Evolutionary conservation across 2,797 vertebrate genomes (phyloP).

Genomic region (Australoheros facetus): DNA sequence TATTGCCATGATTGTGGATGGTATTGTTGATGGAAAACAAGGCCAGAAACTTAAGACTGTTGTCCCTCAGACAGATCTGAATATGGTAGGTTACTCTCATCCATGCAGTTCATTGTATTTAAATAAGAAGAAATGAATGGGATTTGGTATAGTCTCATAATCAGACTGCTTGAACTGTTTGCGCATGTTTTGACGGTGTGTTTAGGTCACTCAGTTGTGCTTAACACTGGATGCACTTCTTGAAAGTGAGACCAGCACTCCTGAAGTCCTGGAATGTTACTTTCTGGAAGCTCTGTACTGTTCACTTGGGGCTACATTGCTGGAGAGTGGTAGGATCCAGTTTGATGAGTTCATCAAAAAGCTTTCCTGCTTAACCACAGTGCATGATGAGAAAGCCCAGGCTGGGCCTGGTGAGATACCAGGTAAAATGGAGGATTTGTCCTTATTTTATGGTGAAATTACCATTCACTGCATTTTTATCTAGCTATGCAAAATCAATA

Average conservation of each 20-base stretch:
- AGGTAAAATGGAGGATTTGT: conserved; percentile 74
- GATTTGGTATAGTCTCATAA: background rate
- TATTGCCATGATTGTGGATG: conserved; percentile 90
- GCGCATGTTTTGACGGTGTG: conserved; percentile 7
- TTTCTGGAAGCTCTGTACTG: conserved; percentile 94
- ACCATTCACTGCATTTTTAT: background rate
- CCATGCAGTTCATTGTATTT: background rate
- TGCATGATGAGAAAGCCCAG: conserved; percentile 73
- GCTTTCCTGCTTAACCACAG: conserved; percentile 80
- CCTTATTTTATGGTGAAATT: background rate
- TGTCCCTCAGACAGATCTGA: conserved; percentile 93
- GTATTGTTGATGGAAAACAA: conserved; percentile 87
- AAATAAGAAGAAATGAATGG: background rate
- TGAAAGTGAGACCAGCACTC: conserved; percentile 71
- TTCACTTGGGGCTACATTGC: conserved; percentile 89
- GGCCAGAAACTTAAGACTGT: conserved; percentile 88
- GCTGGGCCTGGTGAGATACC: conserved; percentile 90
- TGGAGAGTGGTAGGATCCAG: conserved; percentile 81
- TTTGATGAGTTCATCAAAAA: conserved; percentile 91
- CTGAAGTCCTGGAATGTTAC: conserved; percentile 87
- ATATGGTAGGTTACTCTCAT: conserved; percentile 86
- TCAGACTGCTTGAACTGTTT: background rate
- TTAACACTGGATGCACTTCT: conserved; percentile 87
- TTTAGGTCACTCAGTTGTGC: conserved; percentile 89
- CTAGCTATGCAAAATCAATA: no score